These are phyloP conservation scores for Pseudotriccus pelzelni DNA, from an alignment of 2,797 vertebrate species.

Conservation along the genomic window DNA sequence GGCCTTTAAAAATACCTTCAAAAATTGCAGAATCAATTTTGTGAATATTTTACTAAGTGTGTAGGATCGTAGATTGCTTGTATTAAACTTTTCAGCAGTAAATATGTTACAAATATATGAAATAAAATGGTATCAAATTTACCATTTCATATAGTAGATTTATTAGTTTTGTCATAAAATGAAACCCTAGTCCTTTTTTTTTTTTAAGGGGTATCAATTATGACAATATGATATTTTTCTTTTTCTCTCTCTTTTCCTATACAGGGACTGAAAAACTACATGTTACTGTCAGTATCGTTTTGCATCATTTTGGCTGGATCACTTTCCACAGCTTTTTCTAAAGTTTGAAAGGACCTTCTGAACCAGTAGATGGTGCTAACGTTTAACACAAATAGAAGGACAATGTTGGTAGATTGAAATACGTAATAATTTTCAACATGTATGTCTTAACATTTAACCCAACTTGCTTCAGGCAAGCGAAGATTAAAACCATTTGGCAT, in stretches of 20 bases:
- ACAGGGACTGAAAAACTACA: slow-evolving; percentile 82
- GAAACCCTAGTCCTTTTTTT: not conserved
- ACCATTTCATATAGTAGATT: not conserved
- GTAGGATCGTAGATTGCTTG: not conserved
- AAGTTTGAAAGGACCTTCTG: slow-evolving; percentile 66
- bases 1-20: not conserved
- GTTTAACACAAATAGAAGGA: not conserved
- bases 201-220: not conserved
- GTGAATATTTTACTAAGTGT: not conserved
- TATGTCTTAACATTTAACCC: not conserved
- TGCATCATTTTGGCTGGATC: slow-evolving; percentile 83
- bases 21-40: not conserved
- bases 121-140: not conserved
- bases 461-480: not conserved
- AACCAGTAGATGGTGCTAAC: slow-evolving; percentile 73
- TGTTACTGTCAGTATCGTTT: slow-evolving; percentile 79
- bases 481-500: not conserved
- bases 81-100: not conserved
- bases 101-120: not conserved
- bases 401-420: not conserved
- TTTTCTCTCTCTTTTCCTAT: slow-evolving; percentile 5
- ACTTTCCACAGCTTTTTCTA: slow-evolving; percentile 84
- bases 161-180: not conserved
- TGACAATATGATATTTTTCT: not conserved
- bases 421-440: not conserved